Evolutionary conservation across 2,888 invertebrate genomes (phyloP).

Genomic region (Lymantria monacha): DNA sequence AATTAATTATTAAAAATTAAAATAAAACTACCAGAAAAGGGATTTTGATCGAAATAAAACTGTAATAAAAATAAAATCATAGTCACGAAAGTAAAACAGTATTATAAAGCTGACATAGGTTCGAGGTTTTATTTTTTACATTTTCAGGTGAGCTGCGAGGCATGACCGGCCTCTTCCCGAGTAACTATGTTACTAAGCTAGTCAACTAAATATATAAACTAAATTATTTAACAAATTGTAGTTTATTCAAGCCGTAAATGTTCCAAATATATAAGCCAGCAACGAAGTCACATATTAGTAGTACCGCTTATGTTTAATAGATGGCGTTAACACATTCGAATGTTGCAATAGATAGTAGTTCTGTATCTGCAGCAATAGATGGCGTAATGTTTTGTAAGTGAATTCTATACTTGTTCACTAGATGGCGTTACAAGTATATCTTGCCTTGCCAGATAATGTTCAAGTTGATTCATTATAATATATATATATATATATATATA

Average conservation of each 20-base stretch:
- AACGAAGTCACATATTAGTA: neutral
- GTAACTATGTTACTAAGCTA: conserved; percentile 92
- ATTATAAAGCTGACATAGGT: too few relatives aligned
- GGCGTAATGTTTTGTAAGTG: too few relatives aligned
- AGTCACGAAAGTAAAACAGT: too few relatives aligned
- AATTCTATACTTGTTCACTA: too few relatives aligned
- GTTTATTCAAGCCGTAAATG: neutral
- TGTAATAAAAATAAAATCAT: too few relatives aligned
- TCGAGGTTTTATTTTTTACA: neutral
- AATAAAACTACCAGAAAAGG: too few relatives aligned
- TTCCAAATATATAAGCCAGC: neutral
- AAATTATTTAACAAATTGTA: neutral
- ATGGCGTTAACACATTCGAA: neutral
- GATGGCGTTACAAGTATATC: too few relatives aligned
- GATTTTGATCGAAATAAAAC: too few relatives aligned
- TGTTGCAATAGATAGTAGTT: neutral
- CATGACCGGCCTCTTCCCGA: conserved; percentile 95
- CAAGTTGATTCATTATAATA: too few relatives aligned
- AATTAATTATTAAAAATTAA: too few relatives aligned
- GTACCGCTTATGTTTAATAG: neutral
- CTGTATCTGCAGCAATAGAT: neutral
- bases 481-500: too few relatives aligned
- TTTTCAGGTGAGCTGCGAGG: conserved; percentile 92
- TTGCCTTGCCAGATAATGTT: too few relatives aligned
- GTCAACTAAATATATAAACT: conserved; percentile 54